A percentile compares a stretch with the other conserved stretches of the same genome.
These are phyloP conservation scores for Lycia hirtaria DNA, from an alignment of 2,888 invertebrate species.

Conservation along the genomic window DNA sequence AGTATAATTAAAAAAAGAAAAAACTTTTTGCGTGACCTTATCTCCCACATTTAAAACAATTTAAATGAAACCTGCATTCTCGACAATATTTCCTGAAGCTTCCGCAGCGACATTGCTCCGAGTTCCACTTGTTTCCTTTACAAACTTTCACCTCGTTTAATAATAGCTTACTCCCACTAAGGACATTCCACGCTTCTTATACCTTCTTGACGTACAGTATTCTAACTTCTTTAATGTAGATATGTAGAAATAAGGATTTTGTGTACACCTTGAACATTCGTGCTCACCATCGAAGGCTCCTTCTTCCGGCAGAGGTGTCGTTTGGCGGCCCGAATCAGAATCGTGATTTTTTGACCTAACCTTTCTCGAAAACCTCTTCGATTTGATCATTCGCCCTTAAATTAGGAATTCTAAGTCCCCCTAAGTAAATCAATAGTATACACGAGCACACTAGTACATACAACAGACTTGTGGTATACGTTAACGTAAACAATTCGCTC, in stretches of 20 bases:
- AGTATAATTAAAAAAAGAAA: too few relatives aligned
- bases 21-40: background rate
- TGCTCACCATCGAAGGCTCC: too few relatives aligned
- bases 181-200: conserved; percentile 22
- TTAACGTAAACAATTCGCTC: too few relatives aligned
- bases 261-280: background rate
- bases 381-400: too few relatives aligned
- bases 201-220: conserved; percentile 10
- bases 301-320: too few relatives aligned
- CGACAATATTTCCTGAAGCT: conserved; percentile 4
- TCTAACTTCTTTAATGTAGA: background rate
- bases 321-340: too few relatives aligned
- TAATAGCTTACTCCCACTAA: conserved; percentile 38
- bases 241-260: background rate
- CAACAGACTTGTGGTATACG: too few relatives aligned
- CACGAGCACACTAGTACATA: too few relatives aligned
- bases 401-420: too few relatives aligned
- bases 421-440: too few relatives aligned
- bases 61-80: conserved; percentile 15
- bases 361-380: too few relatives aligned
- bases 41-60: background rate
- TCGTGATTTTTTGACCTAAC: too few relatives aligned
- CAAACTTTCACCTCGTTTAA: conserved; percentile 37
- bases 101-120: conserved; percentile 19
- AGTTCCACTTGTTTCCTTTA: conserved; percentile 34